Percentiles rank a stretch among this genome's conserved stretches.
Conservation (phyloP, 2,888 invertebrate genomes). For the Papilio elwesi region DNA sequence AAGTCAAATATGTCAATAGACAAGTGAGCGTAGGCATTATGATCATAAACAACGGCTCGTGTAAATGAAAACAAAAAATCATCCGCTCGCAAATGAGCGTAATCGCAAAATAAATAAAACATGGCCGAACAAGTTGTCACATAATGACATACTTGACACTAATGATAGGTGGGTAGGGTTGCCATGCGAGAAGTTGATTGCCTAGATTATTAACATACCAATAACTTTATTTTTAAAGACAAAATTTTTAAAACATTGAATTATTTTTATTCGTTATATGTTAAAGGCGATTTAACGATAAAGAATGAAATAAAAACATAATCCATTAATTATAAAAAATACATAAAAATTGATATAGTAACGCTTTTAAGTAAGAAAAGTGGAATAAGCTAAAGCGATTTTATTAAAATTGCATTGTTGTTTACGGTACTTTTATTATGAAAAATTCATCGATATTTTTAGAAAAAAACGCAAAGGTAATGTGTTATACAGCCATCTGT, state of each 20-base stretch:
- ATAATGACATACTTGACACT: slow-evolving; percentile 65
- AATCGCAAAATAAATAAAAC: slow-evolving; percentile 55
- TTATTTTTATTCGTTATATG: too few relatives aligned
- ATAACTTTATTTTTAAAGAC: neutral
- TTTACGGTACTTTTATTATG: too few relatives aligned
- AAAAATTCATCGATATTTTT: too few relatives aligned
- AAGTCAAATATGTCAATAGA: slow-evolving; percentile 8
- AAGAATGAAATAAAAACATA: too few relatives aligned
- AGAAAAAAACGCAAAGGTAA: too few relatives aligned
- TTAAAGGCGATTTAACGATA: too few relatives aligned
- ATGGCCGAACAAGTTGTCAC: slow-evolving; percentile 55
- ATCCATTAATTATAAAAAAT: neutral
- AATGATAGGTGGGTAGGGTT: slow-evolving; percentile 57
- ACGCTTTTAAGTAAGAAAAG: too few relatives aligned
- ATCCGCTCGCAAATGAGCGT: slow-evolving; percentile 47
- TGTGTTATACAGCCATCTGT: too few relatives aligned
- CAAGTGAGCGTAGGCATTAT: slow-evolving; percentile 13
- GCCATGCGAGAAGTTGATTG: slow-evolving; percentile 24
- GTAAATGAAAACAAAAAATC: slow-evolving; percentile 52
- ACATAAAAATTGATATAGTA: neutral
- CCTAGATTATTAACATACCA: slow-evolving; percentile 24
- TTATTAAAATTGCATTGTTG: too few relatives aligned
- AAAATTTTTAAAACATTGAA: neutral
- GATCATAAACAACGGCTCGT: slow-evolving; percentile 42
- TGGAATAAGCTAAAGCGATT: too few relatives aligned